Base-by-base conservation (phyloP, 2,888 invertebrate species). In the Cosmopolites sordidus region DNA sequence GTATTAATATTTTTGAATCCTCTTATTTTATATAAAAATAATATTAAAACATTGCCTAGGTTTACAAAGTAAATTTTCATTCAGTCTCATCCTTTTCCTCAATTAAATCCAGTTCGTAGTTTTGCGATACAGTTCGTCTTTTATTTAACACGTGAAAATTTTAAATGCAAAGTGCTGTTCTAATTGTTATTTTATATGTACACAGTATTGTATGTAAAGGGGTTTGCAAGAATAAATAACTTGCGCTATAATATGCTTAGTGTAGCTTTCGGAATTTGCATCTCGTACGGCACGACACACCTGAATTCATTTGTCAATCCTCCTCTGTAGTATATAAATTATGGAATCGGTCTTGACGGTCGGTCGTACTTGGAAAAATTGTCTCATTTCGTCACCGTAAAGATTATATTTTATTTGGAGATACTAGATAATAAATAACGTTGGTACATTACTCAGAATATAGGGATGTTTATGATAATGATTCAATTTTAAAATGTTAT, bases 121-220 rank as follows among this genome's bases (percentile, higher is more conserved):
- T 49, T 43, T 22, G 33, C 44, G n/a, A 50, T 43, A 39, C 51
- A 12, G 18, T 40, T 40, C 44, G 44, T 51, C 40, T 51, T 51
- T 51, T 40, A 51, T 44, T 43, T 38, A 45, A 45, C 45, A 15
- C 33, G 33, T 45, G 16, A 43, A 51, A 30, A 39, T 51, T 51
- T 51, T 12, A 37, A 43, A 37, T 43, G 22, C 39, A 33, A 37
- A 40, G 57, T 58, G 52, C 54, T 55, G 61, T 57, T 56, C 58
- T 60, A 62, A 62, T 62, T 62, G 62, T 56, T 60, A 60, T 62
- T 62, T 62, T 60, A 62, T 60, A 60, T 54, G 59, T 54, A 54
- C 51, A 51, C 43, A 43, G 50, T 54, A 62, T 62, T 62, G 62
- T 62, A 62, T 62, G 62, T 47, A 58, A 62, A 62, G 60, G 12